Conservation (phyloP, 2,113 vertebrate genomes). For the Oceanodroma tethys region DNA sequence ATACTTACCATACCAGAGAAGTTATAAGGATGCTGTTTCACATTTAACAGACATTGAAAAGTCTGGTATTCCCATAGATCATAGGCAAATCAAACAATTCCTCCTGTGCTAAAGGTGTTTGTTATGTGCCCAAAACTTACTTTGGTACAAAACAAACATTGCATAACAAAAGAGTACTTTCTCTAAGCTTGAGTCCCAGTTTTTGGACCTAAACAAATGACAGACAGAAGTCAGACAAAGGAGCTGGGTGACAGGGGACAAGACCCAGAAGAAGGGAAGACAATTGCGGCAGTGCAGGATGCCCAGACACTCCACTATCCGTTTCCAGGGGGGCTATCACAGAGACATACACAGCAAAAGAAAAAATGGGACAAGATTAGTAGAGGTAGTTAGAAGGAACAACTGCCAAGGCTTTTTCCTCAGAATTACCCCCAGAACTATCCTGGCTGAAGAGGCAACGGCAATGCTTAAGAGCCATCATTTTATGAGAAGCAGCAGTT, state of each 20-base stretch:
- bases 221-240: background rate
- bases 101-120: background rate
- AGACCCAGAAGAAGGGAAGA: background rate
- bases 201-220: background rate
- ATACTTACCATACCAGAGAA: background rate
- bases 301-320: background rate
- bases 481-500: background rate
- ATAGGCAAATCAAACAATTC: background rate
- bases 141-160: background rate
- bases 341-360: background rate
- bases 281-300: background rate
- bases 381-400: background rate
- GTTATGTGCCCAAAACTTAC: background rate
- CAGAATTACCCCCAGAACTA: background rate
- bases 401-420: background rate
- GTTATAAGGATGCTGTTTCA: background rate
- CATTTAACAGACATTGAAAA: background rate
- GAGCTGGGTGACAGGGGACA: fast-evolving
- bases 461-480: background rate
- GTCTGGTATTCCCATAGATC: background rate
- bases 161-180: background rate
- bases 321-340: background rate
- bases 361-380: background rate
- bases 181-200: fast-evolving
- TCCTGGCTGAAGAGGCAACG: background rate